These are phyloP conservation scores for Condylura cristata DNA, from an alignment of 2,113 vertebrate species.

Conservation along the genomic window DNA sequence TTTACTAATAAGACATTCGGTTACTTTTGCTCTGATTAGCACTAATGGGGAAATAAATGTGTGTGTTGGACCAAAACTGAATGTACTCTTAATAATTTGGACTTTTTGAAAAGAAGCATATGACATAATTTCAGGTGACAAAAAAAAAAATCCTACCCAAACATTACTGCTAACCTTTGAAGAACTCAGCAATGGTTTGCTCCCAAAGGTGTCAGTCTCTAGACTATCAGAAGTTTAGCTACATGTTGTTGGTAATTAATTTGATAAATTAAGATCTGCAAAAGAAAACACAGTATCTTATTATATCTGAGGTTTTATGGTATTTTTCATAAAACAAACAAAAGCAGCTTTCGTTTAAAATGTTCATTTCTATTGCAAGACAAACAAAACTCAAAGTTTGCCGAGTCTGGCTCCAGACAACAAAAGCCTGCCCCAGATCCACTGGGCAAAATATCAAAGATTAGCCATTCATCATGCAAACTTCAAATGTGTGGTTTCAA, in stretches of 20 bases:
- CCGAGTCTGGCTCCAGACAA: conserved; percentile 79
- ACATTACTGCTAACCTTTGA: conserved; percentile 83
- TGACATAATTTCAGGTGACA: conserved; percentile 69
- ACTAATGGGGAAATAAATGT: conserved; percentile 78
- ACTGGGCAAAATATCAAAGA: conserved; percentile 86
- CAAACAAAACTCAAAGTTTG: conserved; percentile 85
- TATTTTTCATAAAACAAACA: conserved; percentile 72
- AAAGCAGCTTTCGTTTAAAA: conserved; percentile 84
- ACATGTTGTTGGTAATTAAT: conserved; percentile 89
- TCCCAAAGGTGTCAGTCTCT: conserved; percentile 86
- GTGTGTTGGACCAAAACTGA: conserved; percentile 71
- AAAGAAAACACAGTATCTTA: conserved; percentile 88
- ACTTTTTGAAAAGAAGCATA: conserved; percentile 70
- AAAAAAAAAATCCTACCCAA: conserved; percentile 72
- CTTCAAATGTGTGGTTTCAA: conserved; percentile 83
- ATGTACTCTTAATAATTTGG: conserved; percentile 22
- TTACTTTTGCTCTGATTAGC: conserved; percentile 75
- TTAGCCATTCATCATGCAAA: conserved; percentile 77
- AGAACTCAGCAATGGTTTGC: conserved; percentile 83
- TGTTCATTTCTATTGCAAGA: conserved; percentile 82
- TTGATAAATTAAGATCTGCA: conserved; percentile 89
- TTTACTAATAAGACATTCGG: conserved; percentile 68
- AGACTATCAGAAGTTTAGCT: conserved; percentile 88
- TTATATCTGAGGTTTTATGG: conserved; percentile 85
- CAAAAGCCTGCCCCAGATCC: conserved; percentile 79